These are phyloP conservation scores for Melanitta fusca DNA, from an alignment of 2,797 vertebrate species.

Conservation along the genomic window DNA sequence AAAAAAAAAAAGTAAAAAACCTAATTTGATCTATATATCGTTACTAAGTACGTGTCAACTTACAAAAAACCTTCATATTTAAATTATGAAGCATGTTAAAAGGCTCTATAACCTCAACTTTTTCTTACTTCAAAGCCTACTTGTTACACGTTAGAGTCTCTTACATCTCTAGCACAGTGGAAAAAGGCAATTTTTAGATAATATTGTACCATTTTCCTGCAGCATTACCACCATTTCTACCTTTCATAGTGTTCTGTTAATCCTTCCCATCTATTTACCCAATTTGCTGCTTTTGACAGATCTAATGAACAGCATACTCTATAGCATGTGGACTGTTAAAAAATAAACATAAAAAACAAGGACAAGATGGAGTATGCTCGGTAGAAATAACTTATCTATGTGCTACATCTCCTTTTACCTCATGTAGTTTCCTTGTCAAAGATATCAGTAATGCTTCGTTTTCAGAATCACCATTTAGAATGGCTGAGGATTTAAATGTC, in stretches of 20 bases:
- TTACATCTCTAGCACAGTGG: neutral
- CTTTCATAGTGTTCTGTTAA: slow-evolving; percentile 14
- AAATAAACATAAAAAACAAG: slow-evolving; percentile 37
- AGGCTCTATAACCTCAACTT: rapidly evolving
- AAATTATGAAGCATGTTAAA: neutral
- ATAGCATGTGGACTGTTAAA: slow-evolving; percentile 25
- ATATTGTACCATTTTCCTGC: neutral
- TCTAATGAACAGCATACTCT: slow-evolving; percentile 52
- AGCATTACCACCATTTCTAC: neutral
- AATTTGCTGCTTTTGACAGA: slow-evolving; percentile 25
- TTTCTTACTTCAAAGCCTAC: neutral
- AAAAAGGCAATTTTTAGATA: neutral
- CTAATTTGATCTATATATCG: neutral
- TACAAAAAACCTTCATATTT: neutral
- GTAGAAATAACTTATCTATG: slow-evolving; percentile 60
- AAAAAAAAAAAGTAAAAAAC: neutral
- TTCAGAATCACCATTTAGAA: slow-evolving; percentile 63
- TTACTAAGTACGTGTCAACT: neutral
- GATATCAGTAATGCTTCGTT: slow-evolving; percentile 46
- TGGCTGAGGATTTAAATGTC: slow-evolving; percentile 58
- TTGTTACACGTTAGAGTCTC: neutral
- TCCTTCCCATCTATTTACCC: slow-evolving; percentile 8
- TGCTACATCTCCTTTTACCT: slow-evolving; percentile 27
- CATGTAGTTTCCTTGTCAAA: slow-evolving; percentile 52
- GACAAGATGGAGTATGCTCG: slow-evolving; percentile 6